Evolutionary conservation across 37 sponge, comb jelly and placozoan species (phyloP), one percentile per base, ranked within the genome.

Genomic region (Tethya wilhelma): DNA sequence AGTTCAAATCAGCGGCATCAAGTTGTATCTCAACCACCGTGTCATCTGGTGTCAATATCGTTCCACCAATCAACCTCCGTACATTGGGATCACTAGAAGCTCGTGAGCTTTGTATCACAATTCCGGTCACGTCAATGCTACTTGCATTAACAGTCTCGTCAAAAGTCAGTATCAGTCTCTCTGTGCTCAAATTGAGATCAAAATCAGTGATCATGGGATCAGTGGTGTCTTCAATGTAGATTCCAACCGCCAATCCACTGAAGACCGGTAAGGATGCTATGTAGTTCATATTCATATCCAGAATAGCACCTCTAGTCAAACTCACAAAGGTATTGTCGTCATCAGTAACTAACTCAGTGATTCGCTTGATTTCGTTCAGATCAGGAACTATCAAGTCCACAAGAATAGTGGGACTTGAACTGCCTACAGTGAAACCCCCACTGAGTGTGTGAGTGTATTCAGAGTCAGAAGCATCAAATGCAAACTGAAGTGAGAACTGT

Each of bases 281-380:
- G 45, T 38, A 77, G 63, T 92, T 93, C 1, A 28, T 20, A 69
- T 79, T 83, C 82, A 90, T 87, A 60, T 96, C 96, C n/a, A 64
- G 66, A 31, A 96, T 73, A 37, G 71, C 77, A 36, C 66, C 85
- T 3, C 45, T 56, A 4, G 79, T 40, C 40, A 90, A 58, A 0
- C 78, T n/a, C 43, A 96, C 37, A 56, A 46, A 93, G 0, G 93
- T 96, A 45, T 87, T 75, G 30, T 73, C 70, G 19, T 4, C 26
- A 1, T 42, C 41, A 1, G 93, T 90, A 38, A 89, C 93, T 14
- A 96, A 78, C 36, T 69, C 44, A 22, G 69, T 49, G 36, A 92
- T 44, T 17, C 93, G 87, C 78, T 96, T 92, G 26, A 96, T 87
- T 40, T 90, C 91, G 77, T 89, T 92, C 69, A 85, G 67, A 59